Evolutionary conservation across 2,113 vertebrate species (phyloP).

Genomic region (Taurulus bubalis): DNA sequence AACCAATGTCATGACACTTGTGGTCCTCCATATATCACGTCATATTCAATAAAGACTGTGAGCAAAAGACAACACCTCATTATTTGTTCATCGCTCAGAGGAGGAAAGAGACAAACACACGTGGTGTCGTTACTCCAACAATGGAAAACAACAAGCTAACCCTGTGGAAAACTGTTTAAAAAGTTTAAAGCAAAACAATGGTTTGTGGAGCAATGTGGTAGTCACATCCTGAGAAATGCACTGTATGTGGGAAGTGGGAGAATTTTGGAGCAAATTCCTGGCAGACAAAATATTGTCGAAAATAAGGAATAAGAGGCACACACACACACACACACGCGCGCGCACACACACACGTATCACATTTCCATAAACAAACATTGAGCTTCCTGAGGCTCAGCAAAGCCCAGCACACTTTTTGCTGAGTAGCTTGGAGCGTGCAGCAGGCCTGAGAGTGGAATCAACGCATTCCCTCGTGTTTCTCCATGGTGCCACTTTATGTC

Average conservation of each 20-base stretch:
- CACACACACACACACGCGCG: constrained; percentile 48
- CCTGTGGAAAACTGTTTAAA: neutral
- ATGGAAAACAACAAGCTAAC: neutral
- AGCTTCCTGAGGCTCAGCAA: constrained; percentile 65
- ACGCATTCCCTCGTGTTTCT: constrained; percentile 5
- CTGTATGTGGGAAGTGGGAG: constrained; percentile 27
- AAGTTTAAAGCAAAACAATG: constrained; percentile 25
- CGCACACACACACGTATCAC: constrained; percentile 62
- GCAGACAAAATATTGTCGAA: constrained; percentile 61
- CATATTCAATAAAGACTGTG: no score
- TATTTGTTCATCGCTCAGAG: neutral
- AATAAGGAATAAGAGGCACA: constrained; percentile 43
- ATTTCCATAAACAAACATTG: constrained; percentile 82
- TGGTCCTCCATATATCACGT: neutral
- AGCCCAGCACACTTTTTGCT: constrained; percentile 38
- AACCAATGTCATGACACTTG: neutral
- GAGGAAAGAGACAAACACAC: neutral
- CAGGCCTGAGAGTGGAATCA: neutral
- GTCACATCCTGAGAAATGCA: constrained; percentile 18
- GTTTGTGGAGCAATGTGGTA: constrained; percentile 6
- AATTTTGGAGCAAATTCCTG: constrained; percentile 51
- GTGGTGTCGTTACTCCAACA: neutral
- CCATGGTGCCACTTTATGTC: constrained; percentile 4
- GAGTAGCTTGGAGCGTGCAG: constrained; percentile 9
- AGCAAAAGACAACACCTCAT: neutral